Evolutionary conservation across 2,888 invertebrate genomes (phyloP).

Genomic region (Biston betularia): DNA sequence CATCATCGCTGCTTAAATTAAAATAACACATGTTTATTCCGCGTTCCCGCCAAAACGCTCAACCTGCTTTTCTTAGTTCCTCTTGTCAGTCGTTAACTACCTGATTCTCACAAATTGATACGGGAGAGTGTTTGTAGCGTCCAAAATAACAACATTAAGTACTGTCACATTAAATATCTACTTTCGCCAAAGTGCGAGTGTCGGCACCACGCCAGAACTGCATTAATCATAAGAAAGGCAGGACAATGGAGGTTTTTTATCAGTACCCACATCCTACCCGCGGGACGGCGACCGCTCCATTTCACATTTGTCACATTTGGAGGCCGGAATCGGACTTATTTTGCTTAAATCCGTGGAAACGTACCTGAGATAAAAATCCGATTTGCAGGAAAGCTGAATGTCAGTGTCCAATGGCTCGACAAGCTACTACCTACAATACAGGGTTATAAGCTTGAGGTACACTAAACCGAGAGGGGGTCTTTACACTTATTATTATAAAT

Average conservation of each 20-base stretch:
- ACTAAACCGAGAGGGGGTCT: no score
- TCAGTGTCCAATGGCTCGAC: background rate
- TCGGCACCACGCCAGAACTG: slow-evolving; percentile 68
- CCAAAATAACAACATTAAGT: slow-evolving; percentile 11
- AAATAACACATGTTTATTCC: background rate
- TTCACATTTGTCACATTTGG: slow-evolving; percentile 65
- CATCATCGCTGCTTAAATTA: background rate
- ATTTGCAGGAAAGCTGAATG: slow-evolving; percentile 14
- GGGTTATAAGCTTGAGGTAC: no score
- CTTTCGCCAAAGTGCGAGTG: slow-evolving; percentile 47
- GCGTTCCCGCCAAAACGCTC: no score
- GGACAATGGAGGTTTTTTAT: slow-evolving; percentile 70
- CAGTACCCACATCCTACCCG: slow-evolving; percentile 55
- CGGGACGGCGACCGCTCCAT: slow-evolving; percentile 56
- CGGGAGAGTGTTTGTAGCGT: background rate
- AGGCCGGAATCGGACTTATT: slow-evolving; percentile 48
- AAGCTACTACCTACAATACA: no score
- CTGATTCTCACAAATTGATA: no score
- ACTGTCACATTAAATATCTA: slow-evolving; percentile 20
- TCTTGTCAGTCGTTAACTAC: no score
- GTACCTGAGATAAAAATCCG: slow-evolving; percentile 31
- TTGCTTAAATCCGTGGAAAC: slow-evolving; percentile 38
- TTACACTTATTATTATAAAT: no score
- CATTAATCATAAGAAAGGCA: slow-evolving; percentile 72
- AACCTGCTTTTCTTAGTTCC: no score